Conservation (phyloP, 1,140 invertebrate genomes). For the Drosophila punjabiensis region DNA sequence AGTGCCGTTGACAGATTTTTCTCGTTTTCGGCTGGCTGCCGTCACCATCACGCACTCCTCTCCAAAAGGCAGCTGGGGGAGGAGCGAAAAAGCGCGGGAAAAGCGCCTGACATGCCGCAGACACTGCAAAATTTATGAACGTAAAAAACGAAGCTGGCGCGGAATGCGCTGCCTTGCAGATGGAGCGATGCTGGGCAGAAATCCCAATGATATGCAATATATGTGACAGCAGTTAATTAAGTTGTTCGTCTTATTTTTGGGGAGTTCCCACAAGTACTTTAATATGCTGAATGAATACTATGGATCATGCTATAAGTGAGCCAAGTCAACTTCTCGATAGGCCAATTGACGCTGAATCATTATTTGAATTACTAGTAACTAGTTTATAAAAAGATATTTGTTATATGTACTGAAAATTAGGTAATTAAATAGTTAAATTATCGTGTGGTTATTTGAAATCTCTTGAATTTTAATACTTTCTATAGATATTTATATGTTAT, state of each 20-base stretch:
- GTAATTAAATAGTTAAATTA: neutral
- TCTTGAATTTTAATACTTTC: no score
- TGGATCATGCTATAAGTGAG: neutral
- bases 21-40: conserved; percentile 66
- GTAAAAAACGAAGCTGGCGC: conserved; percentile 16
- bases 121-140: conserved; percentile 65
- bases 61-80: neutral
- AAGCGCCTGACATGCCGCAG: conserved; percentile 60
- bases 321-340: neutral
- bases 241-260: neutral
- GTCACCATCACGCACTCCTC: conserved; percentile 8
- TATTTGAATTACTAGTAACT: neutral
- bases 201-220: conserved; percentile 21
- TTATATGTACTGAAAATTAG: neutral
- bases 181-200: conserved; percentile 22
- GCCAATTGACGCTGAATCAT: neutral
- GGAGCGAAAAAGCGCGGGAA: conserved; percentile 2
- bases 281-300: neutral
- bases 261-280: neutral
- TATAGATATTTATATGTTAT: no score
- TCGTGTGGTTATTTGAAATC: no score
- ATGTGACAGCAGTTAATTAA: conserved; percentile 43
- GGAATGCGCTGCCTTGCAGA: conserved; percentile 32
- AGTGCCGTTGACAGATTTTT: conserved; percentile 79
- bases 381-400: neutral